Evolutionary conservation across 64 coral and sea anemone genomes (phyloP).

Genomic region (Montipora foliosa): DNA sequence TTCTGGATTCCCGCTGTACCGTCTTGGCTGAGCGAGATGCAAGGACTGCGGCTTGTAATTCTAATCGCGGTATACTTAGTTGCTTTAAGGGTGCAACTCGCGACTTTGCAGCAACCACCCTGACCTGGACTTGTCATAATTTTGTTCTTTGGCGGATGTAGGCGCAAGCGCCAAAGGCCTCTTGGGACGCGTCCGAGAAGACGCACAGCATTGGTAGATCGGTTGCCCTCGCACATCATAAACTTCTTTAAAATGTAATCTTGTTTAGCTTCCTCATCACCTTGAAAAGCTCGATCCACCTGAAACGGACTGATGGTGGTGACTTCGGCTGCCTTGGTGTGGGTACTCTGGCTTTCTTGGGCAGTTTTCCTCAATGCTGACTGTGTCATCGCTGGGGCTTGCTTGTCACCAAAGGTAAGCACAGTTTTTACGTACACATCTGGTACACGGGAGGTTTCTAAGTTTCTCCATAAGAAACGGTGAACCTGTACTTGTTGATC

Average conservation of each 20-base stretch:
- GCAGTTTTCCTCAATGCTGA: constrained; percentile 58
- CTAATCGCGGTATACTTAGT: constrained; percentile 1
- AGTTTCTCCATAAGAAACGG: constrained; percentile 5
- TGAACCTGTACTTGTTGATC: not conserved
- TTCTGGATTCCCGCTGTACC: constrained; percentile 17
- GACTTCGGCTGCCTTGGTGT: constrained; percentile 47
- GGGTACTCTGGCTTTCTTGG: constrained; percentile 19
- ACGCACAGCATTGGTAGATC: constrained; percentile 16
- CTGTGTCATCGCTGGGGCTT: constrained; percentile 19
- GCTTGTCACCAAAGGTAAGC: not conserved
- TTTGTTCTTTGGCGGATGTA: not conserved
- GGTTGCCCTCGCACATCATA: not conserved
- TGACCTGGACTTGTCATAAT: not conserved
- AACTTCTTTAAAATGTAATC: not conserved
- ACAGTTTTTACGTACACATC: constrained; percentile 8
- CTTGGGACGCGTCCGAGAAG: constrained; percentile 56
- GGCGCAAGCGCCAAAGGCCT: constrained; percentile 59
- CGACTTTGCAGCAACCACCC: constrained; percentile 65
- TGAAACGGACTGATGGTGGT: not conserved
- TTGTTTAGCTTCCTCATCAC: constrained; percentile 53
- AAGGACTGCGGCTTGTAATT: not conserved
- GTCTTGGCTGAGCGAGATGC: constrained; percentile 44
- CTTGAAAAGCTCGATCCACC: constrained; percentile 10
- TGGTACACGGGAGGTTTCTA: not conserved
- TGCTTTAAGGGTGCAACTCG: constrained; percentile 65